Evolutionary conservation across 2,797 vertebrate genomes (phyloP).

Genomic region (Sorex maritimensis): DNA sequence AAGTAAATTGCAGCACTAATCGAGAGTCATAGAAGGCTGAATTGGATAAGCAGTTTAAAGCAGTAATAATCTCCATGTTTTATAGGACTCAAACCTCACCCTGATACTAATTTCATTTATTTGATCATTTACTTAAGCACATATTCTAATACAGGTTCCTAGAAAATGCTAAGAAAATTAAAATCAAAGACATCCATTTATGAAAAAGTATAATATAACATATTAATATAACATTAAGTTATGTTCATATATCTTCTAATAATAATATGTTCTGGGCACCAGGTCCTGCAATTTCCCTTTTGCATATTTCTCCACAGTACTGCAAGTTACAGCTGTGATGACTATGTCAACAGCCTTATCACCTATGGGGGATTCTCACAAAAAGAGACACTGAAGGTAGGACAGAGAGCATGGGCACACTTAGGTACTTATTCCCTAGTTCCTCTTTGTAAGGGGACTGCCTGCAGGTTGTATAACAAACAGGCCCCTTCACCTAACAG

Average conservation of each 20-base stretch:
- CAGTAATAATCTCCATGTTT: not conserved
- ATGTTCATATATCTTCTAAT: not conserved
- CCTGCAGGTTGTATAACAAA: not conserved
- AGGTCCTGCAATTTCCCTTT: not conserved
- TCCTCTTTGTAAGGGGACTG: not conserved
- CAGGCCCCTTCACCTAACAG: not conserved
- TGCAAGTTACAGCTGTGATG: not conserved
- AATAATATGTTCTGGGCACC: not conserved
- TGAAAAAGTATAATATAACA: not conserved
- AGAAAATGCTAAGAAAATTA: conserved; percentile 1
- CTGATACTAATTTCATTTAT: not conserved
- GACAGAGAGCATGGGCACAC: not conserved
- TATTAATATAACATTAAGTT: not conserved
- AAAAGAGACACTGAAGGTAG: not conserved
- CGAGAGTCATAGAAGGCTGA: conserved; percentile 9
- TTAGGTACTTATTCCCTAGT: not conserved
- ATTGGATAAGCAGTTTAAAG: not conserved
- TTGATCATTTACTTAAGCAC: conserved; percentile 4
- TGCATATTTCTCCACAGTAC: not conserved
- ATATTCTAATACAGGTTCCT: not conserved
- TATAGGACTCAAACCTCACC: not conserved
- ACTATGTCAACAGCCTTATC: not conserved
- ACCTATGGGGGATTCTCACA: not conserved
- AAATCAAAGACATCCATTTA: not conserved
- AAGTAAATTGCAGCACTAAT: not conserved